Conservation (phyloP, 2,797 vertebrate genomes). For the Chaunax sp. region DNA sequence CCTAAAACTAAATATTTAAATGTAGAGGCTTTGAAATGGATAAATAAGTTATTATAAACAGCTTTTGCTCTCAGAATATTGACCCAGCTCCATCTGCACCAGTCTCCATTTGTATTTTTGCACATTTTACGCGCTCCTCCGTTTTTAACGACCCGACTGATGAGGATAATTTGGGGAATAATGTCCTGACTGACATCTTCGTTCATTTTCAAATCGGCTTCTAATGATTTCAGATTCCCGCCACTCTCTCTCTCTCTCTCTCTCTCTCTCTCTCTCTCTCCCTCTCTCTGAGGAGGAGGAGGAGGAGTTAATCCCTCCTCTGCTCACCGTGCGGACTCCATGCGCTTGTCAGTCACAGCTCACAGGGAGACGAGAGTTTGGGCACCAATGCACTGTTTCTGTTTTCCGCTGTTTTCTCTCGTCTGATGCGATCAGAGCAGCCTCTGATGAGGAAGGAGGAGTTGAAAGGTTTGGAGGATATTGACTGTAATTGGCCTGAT, state of each 20-base stretch:
- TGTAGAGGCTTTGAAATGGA: background rate
- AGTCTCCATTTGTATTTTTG: background rate
- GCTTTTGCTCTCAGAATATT: background rate
- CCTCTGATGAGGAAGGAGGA: constrained; percentile 1
- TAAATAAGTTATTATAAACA: background rate
- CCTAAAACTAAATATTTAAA: background rate
- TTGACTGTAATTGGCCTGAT: constrained; percentile 32
- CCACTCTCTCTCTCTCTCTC: constrained; percentile 36
- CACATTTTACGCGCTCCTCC: constrained; percentile 21
- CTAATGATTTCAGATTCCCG: constrained; percentile 65
- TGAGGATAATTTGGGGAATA: constrained; percentile 41
- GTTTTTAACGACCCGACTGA: background rate
- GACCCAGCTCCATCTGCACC: constrained; percentile 3
- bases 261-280: constrained; percentile 12
- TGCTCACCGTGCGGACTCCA: constrained; percentile 65
- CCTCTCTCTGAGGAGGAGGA: constrained; percentile 47
- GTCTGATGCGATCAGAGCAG: background rate
- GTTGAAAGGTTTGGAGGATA: constrained; percentile 38
- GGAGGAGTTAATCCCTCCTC: constrained; percentile 74
- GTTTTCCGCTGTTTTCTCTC: background rate
- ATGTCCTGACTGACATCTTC: constrained; percentile 46
- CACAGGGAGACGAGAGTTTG: constrained; percentile 41
- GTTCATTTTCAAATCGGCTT: constrained; percentile 55
- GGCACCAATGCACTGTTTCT: background rate
- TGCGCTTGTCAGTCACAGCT: constrained; percentile 76